These are phyloP conservation scores for Haliclystus octoradiatus DNA, from an alignment of 30 jellyfish, hydroid and myxozoan genomes.

Conservation along the genomic window DNA sequence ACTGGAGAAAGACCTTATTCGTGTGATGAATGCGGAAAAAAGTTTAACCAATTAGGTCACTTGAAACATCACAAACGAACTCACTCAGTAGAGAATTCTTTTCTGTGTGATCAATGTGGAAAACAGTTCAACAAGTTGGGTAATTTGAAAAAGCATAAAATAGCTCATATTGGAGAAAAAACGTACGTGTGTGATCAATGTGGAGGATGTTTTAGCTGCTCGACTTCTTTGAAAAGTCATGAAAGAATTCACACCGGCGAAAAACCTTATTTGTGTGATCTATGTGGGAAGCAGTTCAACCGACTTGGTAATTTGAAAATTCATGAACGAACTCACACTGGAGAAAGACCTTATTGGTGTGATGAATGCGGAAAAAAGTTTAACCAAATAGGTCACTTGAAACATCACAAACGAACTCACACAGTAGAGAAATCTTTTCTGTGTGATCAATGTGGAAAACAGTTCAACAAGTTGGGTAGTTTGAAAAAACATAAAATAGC, in stretches of 20 bases:
- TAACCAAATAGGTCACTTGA: slow-evolving; percentile 5
- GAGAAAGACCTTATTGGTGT: slow-evolving; percentile 12
- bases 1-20: slow-evolving; percentile 10
- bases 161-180: slow-evolving; percentile 20
- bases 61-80: slow-evolving; percentile 6
- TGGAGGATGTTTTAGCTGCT: slow-evolving; percentile 11
- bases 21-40: slow-evolving; percentile 16
- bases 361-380: slow-evolving; percentile 13
- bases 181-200: slow-evolving; percentile 23
- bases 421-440: slow-evolving; percentile 6
- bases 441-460: slow-evolving; percentile 31
- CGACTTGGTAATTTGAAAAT: neutral
- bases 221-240: neutral
- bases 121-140: slow-evolving; percentile 3
- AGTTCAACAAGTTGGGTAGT: neutral
- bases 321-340: slow-evolving; percentile 12
- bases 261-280: neutral
- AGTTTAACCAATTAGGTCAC: slow-evolving; percentile 1
- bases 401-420: slow-evolving; percentile 5
- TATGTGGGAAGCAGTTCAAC: slow-evolving; percentile 8
- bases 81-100: slow-evolving; percentile 9
- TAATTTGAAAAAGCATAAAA: slow-evolving; percentile 6
- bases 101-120: slow-evolving; percentile 24
- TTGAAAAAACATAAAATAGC: slow-evolving; percentile 7
- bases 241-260: neutral